phyloP scores from a whole-genome alignment of 2,888 invertebrate genomes.

The Lagria hirta region DNA sequence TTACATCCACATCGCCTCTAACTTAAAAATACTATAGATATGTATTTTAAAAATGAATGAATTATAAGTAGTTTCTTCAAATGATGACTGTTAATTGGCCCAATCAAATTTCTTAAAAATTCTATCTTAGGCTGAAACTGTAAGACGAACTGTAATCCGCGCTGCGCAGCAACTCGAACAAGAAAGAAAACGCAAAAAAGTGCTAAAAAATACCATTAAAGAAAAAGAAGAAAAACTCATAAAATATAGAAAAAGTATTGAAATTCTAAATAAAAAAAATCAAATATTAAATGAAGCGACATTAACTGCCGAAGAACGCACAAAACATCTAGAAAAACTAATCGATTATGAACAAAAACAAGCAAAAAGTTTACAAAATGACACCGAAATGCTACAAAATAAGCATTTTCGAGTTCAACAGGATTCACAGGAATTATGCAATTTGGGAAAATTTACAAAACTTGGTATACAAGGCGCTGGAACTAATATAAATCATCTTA shows the following conservation, averaged over 20 bases:
- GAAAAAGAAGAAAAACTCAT: slow-evolving; percentile 35
- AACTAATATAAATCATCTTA: slow-evolving; percentile 52
- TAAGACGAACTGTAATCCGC: slow-evolving; percentile 57
- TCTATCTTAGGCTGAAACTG: slow-evolving; percentile 55
- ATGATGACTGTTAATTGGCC: neutral
- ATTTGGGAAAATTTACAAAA: slow-evolving; percentile 56
- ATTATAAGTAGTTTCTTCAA: too few species aligned
- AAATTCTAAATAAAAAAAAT: slow-evolving; percentile 56
- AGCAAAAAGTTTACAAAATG: slow-evolving; percentile 54
- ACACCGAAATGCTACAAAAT: slow-evolving; percentile 57
- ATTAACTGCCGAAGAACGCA: slow-evolving; percentile 60
- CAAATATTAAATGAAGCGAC: slow-evolving; percentile 57
- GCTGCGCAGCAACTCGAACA: slow-evolving; percentile 50
- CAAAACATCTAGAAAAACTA: slow-evolving; percentile 63
- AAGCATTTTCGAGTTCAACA: slow-evolving; percentile 57
- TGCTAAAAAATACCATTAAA: slow-evolving; percentile 36
- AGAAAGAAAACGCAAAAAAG: slow-evolving; percentile 41
- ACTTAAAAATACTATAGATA: too few species aligned
- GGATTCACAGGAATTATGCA: slow-evolving; percentile 54
- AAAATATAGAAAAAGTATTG: slow-evolving; percentile 35
- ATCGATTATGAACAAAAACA: slow-evolving; percentile 61
- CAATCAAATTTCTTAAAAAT: slow-evolving; percentile 29
- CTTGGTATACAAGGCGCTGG: slow-evolving; percentile 61
- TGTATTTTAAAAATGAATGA: too few species aligned
- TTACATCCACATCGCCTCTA: too few species aligned